phyloP scores from a whole-genome alignment of 1,140 invertebrate species.

The Ephestia elutella region DNA sequence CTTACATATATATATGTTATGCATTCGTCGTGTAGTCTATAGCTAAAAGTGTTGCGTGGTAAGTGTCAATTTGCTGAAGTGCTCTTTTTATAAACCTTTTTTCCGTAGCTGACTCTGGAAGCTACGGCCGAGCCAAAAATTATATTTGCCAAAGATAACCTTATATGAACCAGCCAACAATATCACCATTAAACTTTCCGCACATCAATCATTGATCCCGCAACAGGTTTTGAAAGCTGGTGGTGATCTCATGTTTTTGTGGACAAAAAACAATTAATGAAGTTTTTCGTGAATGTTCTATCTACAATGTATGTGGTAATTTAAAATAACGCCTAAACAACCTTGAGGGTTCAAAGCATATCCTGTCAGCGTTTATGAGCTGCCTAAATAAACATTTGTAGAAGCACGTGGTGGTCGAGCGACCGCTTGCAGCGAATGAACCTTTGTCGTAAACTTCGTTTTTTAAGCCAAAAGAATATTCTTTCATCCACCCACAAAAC shows the following conservation, averaged over 20 bases:
- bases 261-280: not conserved
- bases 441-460: slow-evolving; percentile 30
- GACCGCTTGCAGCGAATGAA: slow-evolving; percentile 17
- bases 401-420: slow-evolving; percentile 47
- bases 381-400: slow-evolving; percentile 66
- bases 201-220: not conserved
- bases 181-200: slow-evolving; percentile 3
- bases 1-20: too few relatives aligned
- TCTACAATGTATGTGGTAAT: slow-evolving; percentile 15
- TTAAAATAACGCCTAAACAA: slow-evolving; percentile 48
- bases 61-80: not conserved
- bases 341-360: slow-evolving; percentile 67
- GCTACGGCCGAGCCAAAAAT: not conserved
- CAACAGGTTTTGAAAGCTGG: slow-evolving; percentile 4
- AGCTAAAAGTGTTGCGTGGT: not conserved
- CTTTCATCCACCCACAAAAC: slow-evolving; percentile 28
- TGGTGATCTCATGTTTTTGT: not conserved
- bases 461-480: slow-evolving; percentile 41
- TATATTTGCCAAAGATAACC: not conserved
- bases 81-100: not conserved
- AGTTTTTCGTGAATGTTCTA: not conserved
- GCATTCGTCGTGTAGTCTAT: too few relatives aligned
- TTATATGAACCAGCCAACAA: not conserved
- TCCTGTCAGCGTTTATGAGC: slow-evolving; percentile 61
- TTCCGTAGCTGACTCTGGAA: not conserved